Conservation (phyloP, 2,113 vertebrate species). For the Stictonetta naevosa region DNA sequence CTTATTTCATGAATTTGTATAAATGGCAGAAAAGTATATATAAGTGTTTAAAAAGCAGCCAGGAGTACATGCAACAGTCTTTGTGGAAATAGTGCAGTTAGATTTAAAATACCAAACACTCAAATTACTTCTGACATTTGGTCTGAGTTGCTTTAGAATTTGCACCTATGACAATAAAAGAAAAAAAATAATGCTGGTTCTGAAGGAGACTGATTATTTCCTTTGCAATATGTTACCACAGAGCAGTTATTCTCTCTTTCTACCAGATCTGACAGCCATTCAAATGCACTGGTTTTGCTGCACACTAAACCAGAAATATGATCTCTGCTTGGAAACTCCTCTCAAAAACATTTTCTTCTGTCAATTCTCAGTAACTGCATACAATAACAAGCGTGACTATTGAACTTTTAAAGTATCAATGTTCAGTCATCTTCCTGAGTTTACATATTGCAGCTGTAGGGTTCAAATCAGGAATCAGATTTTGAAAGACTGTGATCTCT, state of each 20-base stretch:
- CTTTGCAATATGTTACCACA: slow-evolving; percentile 22
- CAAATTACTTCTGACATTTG: slow-evolving; percentile 48
- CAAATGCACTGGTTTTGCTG: background rate
- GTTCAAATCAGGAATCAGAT: background rate
- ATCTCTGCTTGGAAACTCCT: slow-evolving; percentile 45
- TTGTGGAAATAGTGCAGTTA: slow-evolving; percentile 16
- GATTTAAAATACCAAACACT: slow-evolving; percentile 30
- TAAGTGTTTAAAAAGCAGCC: slow-evolving; percentile 36
- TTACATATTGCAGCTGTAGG: slow-evolving; percentile 42
- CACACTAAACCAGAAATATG: slow-evolving; percentile 23
- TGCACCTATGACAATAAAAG: slow-evolving; percentile 43
- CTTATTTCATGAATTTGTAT: slow-evolving; percentile 29
- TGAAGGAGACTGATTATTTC: slow-evolving; percentile 45
- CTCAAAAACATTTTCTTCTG: slow-evolving; percentile 49
- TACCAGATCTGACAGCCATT: slow-evolving; percentile 28
- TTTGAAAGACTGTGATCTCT: background rate
- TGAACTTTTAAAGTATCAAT: slow-evolving; percentile 26
- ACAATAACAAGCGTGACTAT: slow-evolving; percentile 29
- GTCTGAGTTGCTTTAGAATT: slow-evolving; percentile 24
- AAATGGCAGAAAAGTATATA: slow-evolving; percentile 28
- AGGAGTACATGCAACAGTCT: background rate
- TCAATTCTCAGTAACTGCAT: slow-evolving; percentile 25
- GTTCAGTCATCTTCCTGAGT: slow-evolving; percentile 15
- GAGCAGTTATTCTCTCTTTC: slow-evolving; percentile 6
- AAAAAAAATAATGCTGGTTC: background rate